These are phyloP conservation scores for Molossus alvarezi DNA, from an alignment of 2,797 vertebrate genomes.

Conservation along the genomic window DNA sequence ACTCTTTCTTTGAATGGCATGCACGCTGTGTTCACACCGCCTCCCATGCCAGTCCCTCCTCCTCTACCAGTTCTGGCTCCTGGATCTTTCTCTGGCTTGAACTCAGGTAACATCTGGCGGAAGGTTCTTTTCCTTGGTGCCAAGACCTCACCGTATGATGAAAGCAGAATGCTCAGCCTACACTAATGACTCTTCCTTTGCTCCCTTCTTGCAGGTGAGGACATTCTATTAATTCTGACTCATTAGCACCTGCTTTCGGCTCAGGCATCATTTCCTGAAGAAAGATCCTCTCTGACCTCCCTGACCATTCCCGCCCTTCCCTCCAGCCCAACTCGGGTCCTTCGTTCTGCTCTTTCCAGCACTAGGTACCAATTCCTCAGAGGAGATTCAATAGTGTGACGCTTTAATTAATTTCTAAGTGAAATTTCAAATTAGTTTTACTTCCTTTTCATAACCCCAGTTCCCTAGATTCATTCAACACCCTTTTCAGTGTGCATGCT, in stretches of 20 bases:
- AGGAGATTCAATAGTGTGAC: background rate
- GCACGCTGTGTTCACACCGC: background rate
- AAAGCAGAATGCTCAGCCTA: background rate
- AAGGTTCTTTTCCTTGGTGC: background rate
- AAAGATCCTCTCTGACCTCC: background rate
- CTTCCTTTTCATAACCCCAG: background rate
- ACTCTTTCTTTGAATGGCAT: background rate
- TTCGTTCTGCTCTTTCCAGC: background rate
- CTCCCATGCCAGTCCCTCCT: background rate
- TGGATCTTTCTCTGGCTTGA: background rate
- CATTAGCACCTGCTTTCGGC: background rate
- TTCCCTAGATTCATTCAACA: background rate
- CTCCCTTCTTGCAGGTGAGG: background rate
- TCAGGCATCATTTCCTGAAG: background rate
- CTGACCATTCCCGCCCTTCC: rapidly evolving
- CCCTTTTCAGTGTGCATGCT: background rate
- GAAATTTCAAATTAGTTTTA: background rate
- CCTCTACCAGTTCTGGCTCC: background rate
- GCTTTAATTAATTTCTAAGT: conserved; percentile 6
- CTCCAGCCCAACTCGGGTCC: background rate
- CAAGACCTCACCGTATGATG: background rate
- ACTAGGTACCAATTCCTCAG: background rate
- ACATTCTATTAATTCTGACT: background rate
- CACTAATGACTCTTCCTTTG: background rate
- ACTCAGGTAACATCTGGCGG: background rate